phyloP scores from a whole-genome alignment of 2,113 vertebrate genomes.

The Brachyistius frenatus region DNA sequence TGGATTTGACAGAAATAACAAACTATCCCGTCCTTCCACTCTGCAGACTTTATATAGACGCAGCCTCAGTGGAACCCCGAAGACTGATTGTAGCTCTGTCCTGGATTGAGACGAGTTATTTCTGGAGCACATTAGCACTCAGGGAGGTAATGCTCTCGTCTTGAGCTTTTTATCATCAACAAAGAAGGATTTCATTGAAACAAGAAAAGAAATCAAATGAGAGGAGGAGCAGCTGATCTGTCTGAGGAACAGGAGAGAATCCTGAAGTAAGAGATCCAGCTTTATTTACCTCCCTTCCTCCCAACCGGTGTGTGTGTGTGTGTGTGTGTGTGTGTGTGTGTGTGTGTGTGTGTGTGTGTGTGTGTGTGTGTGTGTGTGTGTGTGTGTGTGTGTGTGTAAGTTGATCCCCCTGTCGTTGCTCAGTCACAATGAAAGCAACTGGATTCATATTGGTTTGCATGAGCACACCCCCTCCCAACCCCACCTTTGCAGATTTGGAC shows the following conservation, averaged over 20 bases:
- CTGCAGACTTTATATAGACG: slow-evolving; percentile 46
- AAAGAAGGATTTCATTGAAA: slow-evolving; percentile 56
- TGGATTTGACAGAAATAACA: neutral
- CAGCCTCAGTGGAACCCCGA: slow-evolving; percentile 63
- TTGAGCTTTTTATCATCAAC: slow-evolving; percentile 72
- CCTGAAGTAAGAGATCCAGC: neutral
- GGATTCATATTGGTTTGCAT: slow-evolving; percentile 57
- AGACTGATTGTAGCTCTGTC: slow-evolving; percentile 74
- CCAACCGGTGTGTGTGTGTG: slow-evolving; percentile 3
- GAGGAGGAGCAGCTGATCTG: neutral
- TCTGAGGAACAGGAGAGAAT: neutral
- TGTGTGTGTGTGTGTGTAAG: slow-evolving; percentile 41
- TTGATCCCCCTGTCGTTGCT: slow-evolving; percentile 60
- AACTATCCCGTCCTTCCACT: slow-evolving; percentile 17
- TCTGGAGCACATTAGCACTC: slow-evolving; percentile 74
- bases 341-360: slow-evolving; percentile 5
- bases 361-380: slow-evolving; percentile 20
- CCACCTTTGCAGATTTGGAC: slow-evolving; percentile 35
- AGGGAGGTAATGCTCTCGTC: slow-evolving; percentile 78
- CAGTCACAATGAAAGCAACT: slow-evolving; percentile 55
- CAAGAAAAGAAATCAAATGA: neutral
- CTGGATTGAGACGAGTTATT: slow-evolving; percentile 81
- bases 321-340: slow-evolving; percentile 18
- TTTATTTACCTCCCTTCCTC: neutral
- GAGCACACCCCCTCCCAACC: neutral